Evolutionary conservation across 2,888 invertebrate species (phyloP), one percentile per base, ranked within the genome.

Genomic region (Brenthis daphne): DNA sequence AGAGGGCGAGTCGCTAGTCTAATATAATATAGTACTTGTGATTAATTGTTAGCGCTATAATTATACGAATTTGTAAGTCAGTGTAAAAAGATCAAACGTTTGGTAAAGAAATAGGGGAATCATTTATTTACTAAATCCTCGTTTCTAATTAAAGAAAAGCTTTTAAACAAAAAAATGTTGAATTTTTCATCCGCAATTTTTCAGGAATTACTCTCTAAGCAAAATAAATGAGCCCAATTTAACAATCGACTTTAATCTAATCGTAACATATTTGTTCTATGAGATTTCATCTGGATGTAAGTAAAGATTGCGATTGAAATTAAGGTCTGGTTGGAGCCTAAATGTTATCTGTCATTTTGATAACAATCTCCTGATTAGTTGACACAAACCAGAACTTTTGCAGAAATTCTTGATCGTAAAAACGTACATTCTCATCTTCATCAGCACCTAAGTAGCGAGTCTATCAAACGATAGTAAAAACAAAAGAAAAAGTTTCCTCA

Each of bases 401-500:
- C 14, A 33, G 53, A 60, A 65, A 16, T 47, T 53, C 24, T 24
- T 51, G 11, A 24, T 12, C n/a, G 16, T 33, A 60, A 47, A 20
- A 20, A 13, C 8, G 6, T n/a, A n/a, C 12, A 29, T n/a, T 60
- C 24, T 60, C n/a, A 0, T 60, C 11, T 48, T 14, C 1, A 60
- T 47, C 13, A 54, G 6, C 13, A 47, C 1, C 54, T 53, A 20
- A 64, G 20, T 14, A 63, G 13, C 16, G 6, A 37, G 8, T 20
- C 2, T 29, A 3, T 50, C 14, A n/a, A 12, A 51, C 16, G 11
- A 11, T 12, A 37, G 37, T 6, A 12, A 63, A 16, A 51, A 50
- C 16, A 61, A 63, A 63, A 50, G 29, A 58, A 60, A 48, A 55
- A 67, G n/a, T 55, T 33, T 54, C 55, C 61, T 16, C 50, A 50